Percentiles rank a stretch among this genome's conserved stretches.
Evolutionary conservation across 2,797 vertebrate species (phyloP).

Genomic region (Sebastes nivosus): DNA sequence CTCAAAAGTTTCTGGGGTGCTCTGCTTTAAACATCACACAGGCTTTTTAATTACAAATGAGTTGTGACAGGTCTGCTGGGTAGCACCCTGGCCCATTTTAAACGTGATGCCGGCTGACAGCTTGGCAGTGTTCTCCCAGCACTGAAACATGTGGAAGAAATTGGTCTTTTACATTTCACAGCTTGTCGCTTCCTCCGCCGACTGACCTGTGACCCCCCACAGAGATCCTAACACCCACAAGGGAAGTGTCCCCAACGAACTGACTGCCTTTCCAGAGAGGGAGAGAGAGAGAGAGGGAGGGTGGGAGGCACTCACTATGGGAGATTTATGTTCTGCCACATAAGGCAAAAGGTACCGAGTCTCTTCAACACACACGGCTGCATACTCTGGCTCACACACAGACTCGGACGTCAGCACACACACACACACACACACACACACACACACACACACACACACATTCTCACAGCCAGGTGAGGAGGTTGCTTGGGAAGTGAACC

Average conservation of each 20-base stretch:
- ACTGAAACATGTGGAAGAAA: conserved; percentile 98
- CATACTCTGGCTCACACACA: conserved; percentile 18
- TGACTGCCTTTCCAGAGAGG: conserved; percentile 67
- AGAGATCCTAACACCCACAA: conserved; percentile 93
- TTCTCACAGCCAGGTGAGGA: conserved; percentile 64
- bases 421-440: conserved; percentile 16
- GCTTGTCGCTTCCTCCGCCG: conserved; percentile 99
- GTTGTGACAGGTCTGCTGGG: conserved; percentile 93
- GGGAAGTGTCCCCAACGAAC: conserved; percentile 93
- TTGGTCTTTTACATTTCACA: conserved; percentile 99
- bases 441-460: conserved; percentile 17
- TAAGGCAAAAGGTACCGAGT: conserved; percentile 58
- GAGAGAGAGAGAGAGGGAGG: conserved; percentile 65
- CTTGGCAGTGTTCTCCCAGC: conserved; percentile 89
- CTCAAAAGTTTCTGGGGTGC: conserved; percentile 84
- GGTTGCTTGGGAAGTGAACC: conserved; percentile 78
- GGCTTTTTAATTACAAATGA: conserved; percentile 94
- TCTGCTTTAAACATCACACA: conserved; percentile 91
- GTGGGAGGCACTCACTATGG: conserved; percentile 73
- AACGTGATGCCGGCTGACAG: conserved; percentile 89
- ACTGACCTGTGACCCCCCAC: conserved; percentile 93
- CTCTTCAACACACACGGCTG: conserved; percentile 40
- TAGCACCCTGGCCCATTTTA: conserved; percentile 90
- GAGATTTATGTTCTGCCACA: conserved; percentile 85
- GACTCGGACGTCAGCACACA: conserved; percentile 7